Evolutionary conservation across 1,140 invertebrate species (phyloP).

Genomic region (Pogonognathellus flavescens): DNA sequence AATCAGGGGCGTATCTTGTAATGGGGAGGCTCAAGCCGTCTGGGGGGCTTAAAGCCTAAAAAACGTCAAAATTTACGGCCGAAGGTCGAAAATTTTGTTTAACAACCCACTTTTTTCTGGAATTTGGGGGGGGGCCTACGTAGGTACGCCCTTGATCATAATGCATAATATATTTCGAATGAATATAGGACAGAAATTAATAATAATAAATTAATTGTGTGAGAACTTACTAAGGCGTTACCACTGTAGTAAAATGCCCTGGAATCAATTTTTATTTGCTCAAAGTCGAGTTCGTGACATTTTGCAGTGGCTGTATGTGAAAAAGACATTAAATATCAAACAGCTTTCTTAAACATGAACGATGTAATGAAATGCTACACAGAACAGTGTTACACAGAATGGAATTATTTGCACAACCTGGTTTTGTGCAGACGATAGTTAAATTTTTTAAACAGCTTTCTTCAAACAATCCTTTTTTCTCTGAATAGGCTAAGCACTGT

Average conservation of each 20-base stretch:
- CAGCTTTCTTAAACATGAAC: background rate
- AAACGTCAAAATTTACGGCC: no score
- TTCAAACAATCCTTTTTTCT: background rate
- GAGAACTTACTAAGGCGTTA: background rate
- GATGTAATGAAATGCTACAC: no score
- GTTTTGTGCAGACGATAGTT: background rate
- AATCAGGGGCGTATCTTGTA: no score
- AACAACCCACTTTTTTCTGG: no score
- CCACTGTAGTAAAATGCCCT: constrained; percentile 1
- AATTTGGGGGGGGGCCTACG: no score
- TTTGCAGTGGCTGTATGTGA: background rate
- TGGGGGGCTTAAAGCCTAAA: no score
- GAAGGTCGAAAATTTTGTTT: no score
- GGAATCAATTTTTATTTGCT: background rate
- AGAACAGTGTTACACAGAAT: background rate
- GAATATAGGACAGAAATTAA: no score
- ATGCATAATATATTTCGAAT: no score
- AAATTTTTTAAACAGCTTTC: background rate
- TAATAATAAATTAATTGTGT: no score
- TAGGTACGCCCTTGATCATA: no score
- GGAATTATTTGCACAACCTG: background rate
- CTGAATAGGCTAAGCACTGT: background rate
- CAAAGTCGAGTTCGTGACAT: background rate
- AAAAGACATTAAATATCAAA: background rate
- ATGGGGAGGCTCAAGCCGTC: no score